phyloP scores from a whole-genome alignment of 2,113 vertebrate species.

The Mormyrus iriodes region DNA sequence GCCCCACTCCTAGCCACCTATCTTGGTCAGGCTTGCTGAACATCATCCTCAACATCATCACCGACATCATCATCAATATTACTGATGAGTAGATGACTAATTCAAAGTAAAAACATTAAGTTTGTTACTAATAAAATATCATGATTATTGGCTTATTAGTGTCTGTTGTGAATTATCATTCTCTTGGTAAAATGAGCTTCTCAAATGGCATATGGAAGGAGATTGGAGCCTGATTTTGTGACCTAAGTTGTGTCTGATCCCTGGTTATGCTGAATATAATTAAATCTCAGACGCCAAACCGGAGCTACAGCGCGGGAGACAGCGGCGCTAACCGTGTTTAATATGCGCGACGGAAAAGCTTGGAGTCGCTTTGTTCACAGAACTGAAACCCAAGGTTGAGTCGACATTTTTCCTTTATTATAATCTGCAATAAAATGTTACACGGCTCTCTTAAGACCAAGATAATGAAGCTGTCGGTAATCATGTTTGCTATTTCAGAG shows the following conservation, averaged over 20 bases:
- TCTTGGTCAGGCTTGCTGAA: not conserved
- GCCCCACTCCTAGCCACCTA: not conserved
- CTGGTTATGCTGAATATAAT: not conserved
- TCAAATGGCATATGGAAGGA: not conserved
- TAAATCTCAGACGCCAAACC: not conserved
- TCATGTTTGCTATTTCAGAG: not conserved
- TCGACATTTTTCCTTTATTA: not conserved
- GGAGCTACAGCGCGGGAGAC: not conserved
- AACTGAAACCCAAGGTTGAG: not conserved
- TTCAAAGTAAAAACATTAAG: not conserved
- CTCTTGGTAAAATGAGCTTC: not conserved
- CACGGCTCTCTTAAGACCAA: not conserved
- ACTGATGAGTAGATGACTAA: not conserved
- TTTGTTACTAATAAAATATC: not conserved
- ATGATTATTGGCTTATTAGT: not conserved
- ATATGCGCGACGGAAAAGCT: not conserved
- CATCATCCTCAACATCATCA: not conserved
- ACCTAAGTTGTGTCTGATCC: not conserved
- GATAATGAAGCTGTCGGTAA: conserved; percentile 1
- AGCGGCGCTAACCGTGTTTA: not conserved
- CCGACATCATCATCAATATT: not conserved
- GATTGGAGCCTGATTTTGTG: not conserved
- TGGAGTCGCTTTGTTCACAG: not conserved
- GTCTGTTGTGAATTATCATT: not conserved
- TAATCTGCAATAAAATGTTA: not conserved